A percentile compares a stretch with the other conserved stretches of the same genome.
Evolutionary conservation across 2,113 vertebrate species (phyloP).

Genomic region (Cyrtonyx montezumae): DNA sequence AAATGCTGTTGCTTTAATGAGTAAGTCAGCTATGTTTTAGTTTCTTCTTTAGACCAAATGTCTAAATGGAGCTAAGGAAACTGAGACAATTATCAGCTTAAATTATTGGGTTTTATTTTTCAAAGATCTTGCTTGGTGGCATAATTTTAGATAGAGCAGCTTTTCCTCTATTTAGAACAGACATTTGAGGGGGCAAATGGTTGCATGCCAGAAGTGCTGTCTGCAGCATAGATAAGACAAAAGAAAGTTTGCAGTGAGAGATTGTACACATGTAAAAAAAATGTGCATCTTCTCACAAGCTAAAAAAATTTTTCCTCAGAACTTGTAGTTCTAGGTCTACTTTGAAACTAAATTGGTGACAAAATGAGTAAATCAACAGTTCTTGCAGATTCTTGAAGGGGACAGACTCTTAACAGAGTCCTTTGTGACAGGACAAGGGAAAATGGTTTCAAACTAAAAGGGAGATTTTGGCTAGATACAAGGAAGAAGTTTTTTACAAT

Average conservation of each 20-base stretch:
- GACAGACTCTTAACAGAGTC: no score
- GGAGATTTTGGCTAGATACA: no score
- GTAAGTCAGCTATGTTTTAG: conserved; percentile 27
- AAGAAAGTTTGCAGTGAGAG: not conserved
- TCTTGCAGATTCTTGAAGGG: not conserved
- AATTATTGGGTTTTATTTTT: conserved; percentile 52
- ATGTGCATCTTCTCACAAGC: not conserved
- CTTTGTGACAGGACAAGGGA: no score
- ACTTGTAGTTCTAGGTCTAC: not conserved
- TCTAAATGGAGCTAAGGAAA: conserved; percentile 50
- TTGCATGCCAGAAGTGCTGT: not conserved
- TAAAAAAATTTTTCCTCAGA: not conserved
- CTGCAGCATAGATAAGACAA: not conserved
- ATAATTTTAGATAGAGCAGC: not conserved
- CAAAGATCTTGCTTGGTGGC: conserved; percentile 18
- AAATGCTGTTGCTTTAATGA: conserved; percentile 63
- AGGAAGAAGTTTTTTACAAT: no score
- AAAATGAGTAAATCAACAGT: not conserved
- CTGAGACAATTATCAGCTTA: conserved; percentile 37
- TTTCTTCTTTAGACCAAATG: conserved; percentile 42
- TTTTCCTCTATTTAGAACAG: not conserved
- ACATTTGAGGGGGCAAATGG: not conserved
- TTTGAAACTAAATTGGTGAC: not conserved
- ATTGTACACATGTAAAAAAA: not conserved
- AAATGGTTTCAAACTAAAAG: no score